Base-by-base conservation (phyloP, 1,140 invertebrate genomes). In the Mya arenaria region DNA sequence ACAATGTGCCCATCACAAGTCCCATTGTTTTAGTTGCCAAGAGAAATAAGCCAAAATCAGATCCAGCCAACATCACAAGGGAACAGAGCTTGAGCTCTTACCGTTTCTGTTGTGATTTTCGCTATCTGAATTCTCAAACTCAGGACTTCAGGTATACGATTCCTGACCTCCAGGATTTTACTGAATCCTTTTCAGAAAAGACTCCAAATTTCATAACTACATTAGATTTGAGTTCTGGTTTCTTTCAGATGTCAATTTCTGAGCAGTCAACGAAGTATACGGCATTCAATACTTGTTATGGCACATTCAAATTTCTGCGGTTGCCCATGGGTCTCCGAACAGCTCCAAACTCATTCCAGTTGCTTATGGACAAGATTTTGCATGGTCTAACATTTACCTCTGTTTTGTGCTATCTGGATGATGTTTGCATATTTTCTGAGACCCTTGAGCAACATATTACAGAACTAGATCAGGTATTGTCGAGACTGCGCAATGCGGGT, bases 281-380 rank as follows among this genome's bases (percentile, higher is more conserved):
- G 8, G 69, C 83, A 48, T 80, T 80, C 71, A 84, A 80, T 66
- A 82, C 79, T 36, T 72, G 73, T 41, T 85, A 69, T 73, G 79
- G 78, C 2, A 77, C 83, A 5, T 82, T 44, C 48, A 82, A 77
- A 69, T 85, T 81, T 66, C 30, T 68, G 1, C 34, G 79, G 25
- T 39, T 77, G 19, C 74, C 84, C 17, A 81, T 77, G 74, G 78
- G 84, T 5, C 60, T 85, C 8, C 66, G 55, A 58, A 41, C 48
- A 58, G 28, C 28, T 30, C 73, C 78, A 28, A 82, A 85, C 65
- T 39, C 28, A 1, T 78, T 85, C 60, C 73, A 85, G 32, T 25
- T 85, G 4, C 52, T 85, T 4, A 82, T 85, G 84, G 84, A 82
- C 30, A 85, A 85, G 32, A 74, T 73, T 39, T 52, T 85, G 23